Base-by-base conservation (phyloP, 2,888 invertebrate species). In the Drosophila diplacantha region DNA sequence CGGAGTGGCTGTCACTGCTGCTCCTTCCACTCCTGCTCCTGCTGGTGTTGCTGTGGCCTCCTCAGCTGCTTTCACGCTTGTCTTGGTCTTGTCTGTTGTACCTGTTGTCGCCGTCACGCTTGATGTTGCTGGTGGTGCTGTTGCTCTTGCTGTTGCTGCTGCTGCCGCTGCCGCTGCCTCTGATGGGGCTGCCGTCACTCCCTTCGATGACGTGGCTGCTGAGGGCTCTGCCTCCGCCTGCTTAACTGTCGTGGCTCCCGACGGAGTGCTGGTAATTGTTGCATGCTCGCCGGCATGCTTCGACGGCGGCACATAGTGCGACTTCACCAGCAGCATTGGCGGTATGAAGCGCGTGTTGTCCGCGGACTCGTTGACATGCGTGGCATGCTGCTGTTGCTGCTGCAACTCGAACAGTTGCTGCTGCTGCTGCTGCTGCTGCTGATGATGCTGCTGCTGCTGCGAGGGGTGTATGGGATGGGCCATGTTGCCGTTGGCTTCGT, bases 281-380 rank as follows among this genome's bases (percentile, higher is more conserved):
- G 65, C 43, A 2, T 41, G 62, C 16, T 44, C 16, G 29, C 54
- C 20, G 31, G 57, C 41, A 41, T 86, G 85, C 61, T 85, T 87
- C n/a, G 74, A 53, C 9, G 86, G 83, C 32, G 88, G 86, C 52
- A 88, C 85, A 69, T 88, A 88, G 74, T 88, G 87, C 4, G 88
- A 86, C 69, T 88, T 88, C 3, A 89, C 88, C 70, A 89, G 69
- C 56, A 89, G 53, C 89, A 89, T 89, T 39, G 88, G 88, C 16
- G 89, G 88, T 63, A 89, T 88, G 46, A 89, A 89, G 70, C 88
- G 88, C 12, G 86, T 85, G 58, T 85, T 87, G 68, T 88, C 88
- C 20, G 78, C 75, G 8, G 86, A 75, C 67, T 87, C 87, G 56
- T 88, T 87, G 26, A 85, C 69, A 53, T 87, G 86, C 18, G 61